phyloP scores from a whole-genome alignment of 2,888 invertebrate species.

The Hirudinaria manillensis region DNA sequence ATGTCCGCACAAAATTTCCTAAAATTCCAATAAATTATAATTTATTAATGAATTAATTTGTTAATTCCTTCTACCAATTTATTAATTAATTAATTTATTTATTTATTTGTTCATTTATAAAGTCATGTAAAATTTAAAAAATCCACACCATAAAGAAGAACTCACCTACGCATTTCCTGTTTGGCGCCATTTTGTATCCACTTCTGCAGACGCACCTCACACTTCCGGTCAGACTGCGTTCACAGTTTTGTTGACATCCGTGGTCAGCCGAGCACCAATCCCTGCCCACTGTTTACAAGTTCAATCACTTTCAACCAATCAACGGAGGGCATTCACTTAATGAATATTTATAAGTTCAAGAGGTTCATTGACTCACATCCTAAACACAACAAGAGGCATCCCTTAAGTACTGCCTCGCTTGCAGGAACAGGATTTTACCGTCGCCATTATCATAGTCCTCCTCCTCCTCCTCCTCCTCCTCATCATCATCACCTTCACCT shows the following conservation, averaged over 20 bases:
- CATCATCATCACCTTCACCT: constrained; percentile 15
- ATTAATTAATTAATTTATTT: too few relatives aligned
- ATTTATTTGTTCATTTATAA: too few relatives aligned
- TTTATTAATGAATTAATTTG: too few relatives aligned
- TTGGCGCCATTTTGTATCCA: constrained; percentile 2
- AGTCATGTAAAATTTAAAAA: too few relatives aligned
- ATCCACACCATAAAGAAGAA: not conserved
- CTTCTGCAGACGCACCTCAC: constrained; percentile 26
- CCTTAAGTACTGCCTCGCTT: too few relatives aligned
- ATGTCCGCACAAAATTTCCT: too few relatives aligned
- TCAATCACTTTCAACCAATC: not conserved
- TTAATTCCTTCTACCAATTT: too few relatives aligned
- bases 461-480: not conserved
- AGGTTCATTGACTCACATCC: not conserved
- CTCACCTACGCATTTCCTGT: constrained; percentile 23
- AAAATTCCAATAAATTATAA: too few relatives aligned
- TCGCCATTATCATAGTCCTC: constrained; percentile 1
- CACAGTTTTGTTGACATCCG: not conserved
- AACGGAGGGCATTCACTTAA: not conserved
- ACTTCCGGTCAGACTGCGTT: constrained; percentile 1
- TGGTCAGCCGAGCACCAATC: constrained; percentile 24
- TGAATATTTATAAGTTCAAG: not conserved
- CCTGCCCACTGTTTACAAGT: constrained; percentile 18
- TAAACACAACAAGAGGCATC: too few relatives aligned
- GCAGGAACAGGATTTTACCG: constrained; percentile 6